Conservation (phyloP, 2,797 vertebrate species). For the Thaleichthys pacificus region DNA sequence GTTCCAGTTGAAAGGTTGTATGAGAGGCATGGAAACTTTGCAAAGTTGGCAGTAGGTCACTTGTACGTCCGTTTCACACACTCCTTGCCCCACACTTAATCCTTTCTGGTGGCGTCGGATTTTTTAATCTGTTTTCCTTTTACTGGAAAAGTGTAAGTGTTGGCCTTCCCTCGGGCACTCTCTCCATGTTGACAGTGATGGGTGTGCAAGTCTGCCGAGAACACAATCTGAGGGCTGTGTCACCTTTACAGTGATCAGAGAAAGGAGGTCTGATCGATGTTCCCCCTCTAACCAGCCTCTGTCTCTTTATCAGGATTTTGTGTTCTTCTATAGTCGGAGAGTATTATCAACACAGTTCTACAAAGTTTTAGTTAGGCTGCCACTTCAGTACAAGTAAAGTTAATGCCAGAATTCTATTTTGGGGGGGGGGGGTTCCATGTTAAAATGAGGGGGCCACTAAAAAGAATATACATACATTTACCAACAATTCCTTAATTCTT, state of each 20-base stretch:
- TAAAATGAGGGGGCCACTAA: too few relatives aligned
- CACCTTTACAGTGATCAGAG: background rate
- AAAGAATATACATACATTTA: too few relatives aligned
- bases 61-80: background rate
- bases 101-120: too few relatives aligned
- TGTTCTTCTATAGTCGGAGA: too few relatives aligned
- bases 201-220: background rate
- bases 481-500: too few relatives aligned
- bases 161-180: background rate
- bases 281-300: background rate
- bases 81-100: background rate
- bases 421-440: too few relatives aligned
- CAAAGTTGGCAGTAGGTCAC: too few relatives aligned
- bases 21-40: background rate
- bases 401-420: too few relatives aligned
- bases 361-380: too few relatives aligned
- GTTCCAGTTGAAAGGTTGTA: too few relatives aligned
- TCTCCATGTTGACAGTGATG: background rate
- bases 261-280: background rate
- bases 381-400: too few relatives aligned
- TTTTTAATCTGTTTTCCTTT: background rate
- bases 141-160: background rate
- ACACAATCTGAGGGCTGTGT: background rate
- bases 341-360: too few relatives aligned
- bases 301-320: background rate